These are phyloP conservation scores for Podotricha telesiphe DNA, from an alignment of 2,888 invertebrate genomes.

Conservation along the genomic window DNA sequence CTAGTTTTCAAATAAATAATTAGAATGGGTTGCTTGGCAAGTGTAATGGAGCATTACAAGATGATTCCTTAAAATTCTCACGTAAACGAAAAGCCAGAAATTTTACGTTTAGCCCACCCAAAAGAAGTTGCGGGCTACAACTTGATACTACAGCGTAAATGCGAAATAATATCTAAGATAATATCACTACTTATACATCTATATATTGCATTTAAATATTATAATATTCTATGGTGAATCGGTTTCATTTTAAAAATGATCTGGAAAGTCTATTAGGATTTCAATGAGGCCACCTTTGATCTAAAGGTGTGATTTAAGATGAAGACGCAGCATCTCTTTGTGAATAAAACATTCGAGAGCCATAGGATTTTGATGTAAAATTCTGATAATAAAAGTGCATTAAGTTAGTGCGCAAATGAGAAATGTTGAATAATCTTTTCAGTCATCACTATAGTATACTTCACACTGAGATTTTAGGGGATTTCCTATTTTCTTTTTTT, in stretches of 20 bases:
- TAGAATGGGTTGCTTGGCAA: too few species aligned
- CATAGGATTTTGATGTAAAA: slow-evolving; percentile 33
- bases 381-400: slow-evolving; percentile 37
- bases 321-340: slow-evolving; percentile 42
- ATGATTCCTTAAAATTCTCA: too few species aligned
- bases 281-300: slow-evolving; percentile 43
- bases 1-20: too few species aligned
- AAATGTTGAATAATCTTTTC: not conserved
- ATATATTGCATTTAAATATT: slow-evolving; percentile 4
- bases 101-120: too few species aligned
- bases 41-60: too few species aligned
- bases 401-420: not conserved
- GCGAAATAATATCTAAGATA: not conserved
- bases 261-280: slow-evolving; percentile 42
- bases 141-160: not conserved
- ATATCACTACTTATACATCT: too few species aligned
- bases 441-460: not conserved
- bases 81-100: too few species aligned
- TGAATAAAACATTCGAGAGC: slow-evolving; percentile 40
- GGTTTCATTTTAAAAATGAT: slow-evolving; percentile 39
- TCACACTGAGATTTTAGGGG: not conserved
- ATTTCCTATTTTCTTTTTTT: not conserved
- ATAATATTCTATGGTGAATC: slow-evolving; percentile 32
- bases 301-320: slow-evolving; percentile 42
- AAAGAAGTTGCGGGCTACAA: too few species aligned